These are phyloP conservation scores for Rhynchomys soricoides DNA, from an alignment of 2,113 vertebrate genomes.

Conservation along the genomic window DNA sequence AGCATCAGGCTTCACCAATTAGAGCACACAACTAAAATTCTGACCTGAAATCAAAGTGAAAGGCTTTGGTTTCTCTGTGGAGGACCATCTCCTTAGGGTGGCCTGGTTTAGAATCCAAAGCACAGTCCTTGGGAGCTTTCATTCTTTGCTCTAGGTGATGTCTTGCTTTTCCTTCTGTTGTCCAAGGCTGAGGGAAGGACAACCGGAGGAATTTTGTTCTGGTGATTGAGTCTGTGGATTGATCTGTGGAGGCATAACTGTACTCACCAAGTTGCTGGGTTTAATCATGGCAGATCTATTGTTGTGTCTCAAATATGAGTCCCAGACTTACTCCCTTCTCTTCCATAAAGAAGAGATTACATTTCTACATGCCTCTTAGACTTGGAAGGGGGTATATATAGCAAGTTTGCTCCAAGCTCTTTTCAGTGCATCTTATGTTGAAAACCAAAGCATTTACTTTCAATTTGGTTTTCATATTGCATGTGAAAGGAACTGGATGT, in stretches of 20 bases:
- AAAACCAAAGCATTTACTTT: background rate
- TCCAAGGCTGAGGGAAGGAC: background rate
- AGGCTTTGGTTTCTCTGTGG: background rate
- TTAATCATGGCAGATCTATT: background rate
- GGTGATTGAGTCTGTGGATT: background rate
- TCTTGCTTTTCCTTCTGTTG: background rate
- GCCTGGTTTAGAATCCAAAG: background rate
- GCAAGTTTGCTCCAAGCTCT: too few relatives aligned
- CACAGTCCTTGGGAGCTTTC: background rate
- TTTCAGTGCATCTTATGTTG: background rate
- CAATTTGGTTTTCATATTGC: background rate
- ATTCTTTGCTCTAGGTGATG: background rate
- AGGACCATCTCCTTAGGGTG: background rate
- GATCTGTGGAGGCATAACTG: background rate
- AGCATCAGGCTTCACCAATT: background rate
- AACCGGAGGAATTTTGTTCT: background rate
- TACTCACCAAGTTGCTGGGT: background rate
- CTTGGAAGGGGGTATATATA: background rate
- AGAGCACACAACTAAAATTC: background rate
- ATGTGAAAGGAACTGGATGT: background rate
- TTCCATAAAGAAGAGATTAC: background rate
- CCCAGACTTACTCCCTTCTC: background rate
- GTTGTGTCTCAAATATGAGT: background rate
- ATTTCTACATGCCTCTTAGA: background rate
- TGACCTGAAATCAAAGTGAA: background rate